These are phyloP conservation scores for Cyaniris semiargus DNA, from an alignment of 2,888 invertebrate genomes.

Conservation along the genomic window DNA sequence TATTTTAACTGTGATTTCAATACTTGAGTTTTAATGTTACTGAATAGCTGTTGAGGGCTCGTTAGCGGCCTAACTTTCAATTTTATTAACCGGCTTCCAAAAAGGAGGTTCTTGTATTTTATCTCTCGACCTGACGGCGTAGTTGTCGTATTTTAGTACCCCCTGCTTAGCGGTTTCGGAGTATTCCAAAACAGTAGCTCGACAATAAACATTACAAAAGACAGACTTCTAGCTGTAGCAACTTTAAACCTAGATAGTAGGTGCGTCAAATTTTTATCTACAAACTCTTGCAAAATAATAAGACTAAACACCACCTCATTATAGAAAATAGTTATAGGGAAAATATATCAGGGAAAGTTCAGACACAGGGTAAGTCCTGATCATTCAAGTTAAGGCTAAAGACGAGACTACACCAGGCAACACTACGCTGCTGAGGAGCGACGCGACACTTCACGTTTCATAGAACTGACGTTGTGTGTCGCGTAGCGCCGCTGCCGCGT, in stretches of 20 bases:
- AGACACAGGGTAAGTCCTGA: background rate
- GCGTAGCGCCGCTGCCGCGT: no score
- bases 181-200: slow-evolving; percentile 22
- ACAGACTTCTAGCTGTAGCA: slow-evolving; percentile 22
- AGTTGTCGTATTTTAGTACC: slow-evolving; percentile 22
- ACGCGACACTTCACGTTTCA: no score
- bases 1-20: slow-evolving; percentile 19
- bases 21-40: background rate
- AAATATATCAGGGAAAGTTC: background rate
- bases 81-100: background rate
- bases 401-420: no score
- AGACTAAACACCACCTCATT: slow-evolving; percentile 18
- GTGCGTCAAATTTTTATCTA: background rate
- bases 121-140: slow-evolving; percentile 23
- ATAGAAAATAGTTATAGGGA: background rate
- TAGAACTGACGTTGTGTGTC: no score
- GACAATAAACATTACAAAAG: slow-evolving; percentile 28
- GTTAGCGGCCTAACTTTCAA: slow-evolving; percentile 19
- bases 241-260: slow-evolving; percentile 21
- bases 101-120: background rate
- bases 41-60: background rate
- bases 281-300: slow-evolving; percentile 20
- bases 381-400: no score
- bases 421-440: background rate
- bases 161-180: background rate